Percentiles rank a stretch among this genome's conserved stretches.
phyloP scores from a whole-genome alignment of 2,797 vertebrate species.

The Gallinago solitaria region DNA sequence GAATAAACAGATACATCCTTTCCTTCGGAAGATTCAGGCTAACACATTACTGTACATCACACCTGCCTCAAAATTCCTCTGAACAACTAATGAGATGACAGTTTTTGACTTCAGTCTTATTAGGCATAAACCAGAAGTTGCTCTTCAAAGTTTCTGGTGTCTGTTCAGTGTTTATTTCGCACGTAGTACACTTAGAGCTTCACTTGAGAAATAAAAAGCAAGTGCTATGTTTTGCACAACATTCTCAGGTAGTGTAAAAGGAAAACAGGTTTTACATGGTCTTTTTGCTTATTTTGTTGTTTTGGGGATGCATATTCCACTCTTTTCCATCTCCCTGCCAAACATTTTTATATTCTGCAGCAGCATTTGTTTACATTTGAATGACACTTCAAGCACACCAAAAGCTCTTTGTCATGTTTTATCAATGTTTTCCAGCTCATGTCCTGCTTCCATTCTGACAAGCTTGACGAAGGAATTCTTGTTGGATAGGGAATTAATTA shows the following conservation, averaged over 20 bases:
- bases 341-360: not conserved
- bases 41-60: not conserved
- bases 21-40: not conserved
- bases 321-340: not conserved
- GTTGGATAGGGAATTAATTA: not conserved
- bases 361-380: not conserved
- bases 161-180: not conserved
- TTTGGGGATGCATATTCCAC: not conserved
- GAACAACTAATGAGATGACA: not conserved
- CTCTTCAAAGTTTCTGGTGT: not conserved
- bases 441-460: not conserved
- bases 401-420: constrained; percentile 34
- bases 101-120: not conserved
- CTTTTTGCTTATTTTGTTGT: not conserved
- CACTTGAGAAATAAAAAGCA: not conserved
- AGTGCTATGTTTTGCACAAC: not conserved
- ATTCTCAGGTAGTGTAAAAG: not conserved
- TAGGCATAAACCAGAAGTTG: not conserved
- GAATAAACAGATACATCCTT: not conserved
- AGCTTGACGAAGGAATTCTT: not conserved
- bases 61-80: not conserved
- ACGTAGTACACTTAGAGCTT: not conserved
- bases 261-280: not conserved
- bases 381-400: not conserved
- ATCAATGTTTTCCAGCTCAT: constrained; percentile 3